Base-by-base conservation (phyloP, 2,888 invertebrate species). In the Sthenelais limicola region DNA sequence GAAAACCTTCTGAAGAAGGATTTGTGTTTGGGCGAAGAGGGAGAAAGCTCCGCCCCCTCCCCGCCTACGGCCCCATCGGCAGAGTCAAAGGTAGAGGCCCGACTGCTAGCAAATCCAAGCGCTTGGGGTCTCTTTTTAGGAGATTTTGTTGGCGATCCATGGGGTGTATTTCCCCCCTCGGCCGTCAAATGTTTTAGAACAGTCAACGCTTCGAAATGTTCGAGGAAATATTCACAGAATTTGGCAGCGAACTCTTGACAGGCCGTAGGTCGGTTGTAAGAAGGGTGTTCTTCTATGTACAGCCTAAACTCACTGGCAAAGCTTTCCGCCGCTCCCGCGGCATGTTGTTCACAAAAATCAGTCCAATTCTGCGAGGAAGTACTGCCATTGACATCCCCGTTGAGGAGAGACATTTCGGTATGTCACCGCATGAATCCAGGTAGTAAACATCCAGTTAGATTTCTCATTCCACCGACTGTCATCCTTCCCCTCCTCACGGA, bases 301-400 rank as follows among this genome's bases (percentile, higher is more conserved):
- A 92, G 92, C 79, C 93, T 91, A 88, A 94, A 94, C 82, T 93
- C 93, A 89, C 93, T 93, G 82, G 95, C 94, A 88, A 96, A 96
- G 89, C 95, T 94, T 83, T 93, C 92, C 73, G 95, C 93, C 75
- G 92, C 91, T 83, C 92, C 92, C 74, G 94, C 94, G 89, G 95
- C 95, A 87, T 94, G 92, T 72, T 84, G 82, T 69, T 86, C 87
- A 77, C 86, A 86, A 77, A 87, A 87, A 49, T 84, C 84, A n/a
- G 75, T 74, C 77, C 82, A 83, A 12, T 49, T 35, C n/a, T 62
- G 71, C 9, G 62, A 47, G n/a, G 51, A 58, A 18, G 67, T 15
- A 5, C 47, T 43, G 43, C 67, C 73, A 30, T 71, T 56, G 30
- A 67, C 43, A 21, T 74, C 73, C 26, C 73, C 73, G 52, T 74